These are phyloP conservation scores for Darevskia nairensis DNA, from an alignment of 2,797 vertebrate species.

Conservation along the genomic window DNA sequence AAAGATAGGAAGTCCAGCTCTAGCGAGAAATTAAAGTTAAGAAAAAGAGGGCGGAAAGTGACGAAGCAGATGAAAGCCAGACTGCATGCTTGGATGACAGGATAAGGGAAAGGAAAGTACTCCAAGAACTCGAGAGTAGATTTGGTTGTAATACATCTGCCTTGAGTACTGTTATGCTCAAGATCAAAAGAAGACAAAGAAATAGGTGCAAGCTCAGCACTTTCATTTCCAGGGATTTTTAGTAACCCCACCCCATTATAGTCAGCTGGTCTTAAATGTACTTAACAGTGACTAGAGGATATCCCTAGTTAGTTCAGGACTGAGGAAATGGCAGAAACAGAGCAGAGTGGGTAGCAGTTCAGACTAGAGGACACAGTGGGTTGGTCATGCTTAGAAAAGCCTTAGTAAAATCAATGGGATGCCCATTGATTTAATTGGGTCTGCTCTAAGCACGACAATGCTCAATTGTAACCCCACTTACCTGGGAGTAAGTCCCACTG, in stretches of 20 bases:
- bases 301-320: background rate
- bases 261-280: background rate
- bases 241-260: background rate
- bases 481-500: too few species aligned
- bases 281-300: background rate
- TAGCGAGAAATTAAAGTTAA: slow-evolving; percentile 1
- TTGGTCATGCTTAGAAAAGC: background rate
- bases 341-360: background rate
- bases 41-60: background rate
- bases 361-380: background rate
- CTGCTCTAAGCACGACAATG: too few species aligned
- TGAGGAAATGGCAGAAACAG: background rate
- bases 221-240: background rate
- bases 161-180: background rate
- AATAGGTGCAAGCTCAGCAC: background rate
- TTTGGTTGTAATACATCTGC: slow-evolving; percentile 7
- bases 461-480: too few species aligned
- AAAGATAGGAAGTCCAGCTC: background rate
- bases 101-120: background rate
- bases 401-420: too few species aligned
- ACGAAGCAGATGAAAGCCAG: slow-evolving; percentile 31
- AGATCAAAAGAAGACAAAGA: background rate
- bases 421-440: too few species aligned
- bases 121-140: slow-evolving; percentile 1
- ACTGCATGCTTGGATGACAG: slow-evolving; percentile 34